These are phyloP conservation scores for Gadopsis marmoratus DNA, from an alignment of 2,797 vertebrate genomes.

Conservation along the genomic window DNA sequence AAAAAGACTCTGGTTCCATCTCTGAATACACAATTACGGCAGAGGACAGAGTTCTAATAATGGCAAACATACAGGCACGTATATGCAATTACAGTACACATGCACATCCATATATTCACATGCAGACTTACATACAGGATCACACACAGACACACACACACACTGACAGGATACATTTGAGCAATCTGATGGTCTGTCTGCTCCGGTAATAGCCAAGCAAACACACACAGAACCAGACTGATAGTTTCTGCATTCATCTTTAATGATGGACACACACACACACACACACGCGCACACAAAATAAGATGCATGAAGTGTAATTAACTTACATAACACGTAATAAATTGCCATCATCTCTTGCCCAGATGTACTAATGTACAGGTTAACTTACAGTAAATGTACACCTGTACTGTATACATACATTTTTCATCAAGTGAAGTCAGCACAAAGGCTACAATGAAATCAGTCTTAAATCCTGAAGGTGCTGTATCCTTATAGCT, in stretches of 20 bases:
- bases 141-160: conserved; percentile 27
- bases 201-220: conserved; percentile 59
- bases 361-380: background rate
- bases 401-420: background rate
- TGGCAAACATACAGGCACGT: conserved; percentile 13
- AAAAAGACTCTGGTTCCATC: conserved; percentile 14
- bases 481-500: background rate
- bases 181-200: conserved; percentile 78
- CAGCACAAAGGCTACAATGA: background rate
- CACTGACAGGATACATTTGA: conserved; percentile 22
- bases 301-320: conserved; percentile 2
- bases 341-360: background rate
- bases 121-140: background rate
- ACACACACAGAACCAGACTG: conserved; percentile 44
- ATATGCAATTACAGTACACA: conserved; percentile 12
- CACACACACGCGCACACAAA: background rate
- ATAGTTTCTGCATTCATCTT: conserved; percentile 43
- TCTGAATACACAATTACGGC: conserved; percentile 17
- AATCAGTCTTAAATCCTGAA: background rate
- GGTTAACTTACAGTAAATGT: background rate
- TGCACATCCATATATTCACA: conserved; percentile 2
- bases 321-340: conserved; percentile 9
- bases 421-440: background rate
- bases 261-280: conserved; percentile 33
- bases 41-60: conserved; percentile 25